Conservation (phyloP, 2,797 vertebrate species). For the Champsocephalus esox region DNA sequence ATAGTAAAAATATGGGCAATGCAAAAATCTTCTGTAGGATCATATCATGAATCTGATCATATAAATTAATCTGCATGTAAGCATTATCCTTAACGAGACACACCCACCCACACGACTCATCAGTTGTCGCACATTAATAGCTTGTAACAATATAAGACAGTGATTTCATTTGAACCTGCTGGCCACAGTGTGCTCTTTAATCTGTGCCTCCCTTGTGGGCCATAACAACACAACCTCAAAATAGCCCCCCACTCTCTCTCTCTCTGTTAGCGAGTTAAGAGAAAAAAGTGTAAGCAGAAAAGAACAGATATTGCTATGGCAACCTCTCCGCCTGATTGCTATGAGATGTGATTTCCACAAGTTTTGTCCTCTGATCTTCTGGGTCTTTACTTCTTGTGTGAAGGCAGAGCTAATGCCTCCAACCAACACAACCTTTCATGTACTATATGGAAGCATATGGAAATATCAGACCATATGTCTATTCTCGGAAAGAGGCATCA, state of each 20-base stretch:
- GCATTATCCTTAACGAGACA: background rate
- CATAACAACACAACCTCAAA: conserved; percentile 74
- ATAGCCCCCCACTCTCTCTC: conserved; percentile 64
- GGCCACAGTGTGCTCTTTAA: conserved; percentile 32
- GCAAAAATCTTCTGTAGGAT: too few species aligned
- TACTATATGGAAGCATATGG: background rate
- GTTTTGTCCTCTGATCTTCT: conserved; percentile 56
- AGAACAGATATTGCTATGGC: conserved; percentile 82
- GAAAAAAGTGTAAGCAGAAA: conserved; percentile 72
- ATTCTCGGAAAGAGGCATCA: background rate
- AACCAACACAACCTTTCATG: background rate
- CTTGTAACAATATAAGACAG: conserved; percentile 4
- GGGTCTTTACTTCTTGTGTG: conserved; percentile 42
- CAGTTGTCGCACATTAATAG: conserved; percentile 10
- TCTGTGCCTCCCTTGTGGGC: conserved; percentile 52
- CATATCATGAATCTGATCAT: background rate
- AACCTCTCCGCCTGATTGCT: conserved; percentile 75
- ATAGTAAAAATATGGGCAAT: background rate
- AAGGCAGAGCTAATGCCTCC: conserved; percentile 30
- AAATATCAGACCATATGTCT: background rate
- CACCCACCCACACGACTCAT: background rate
- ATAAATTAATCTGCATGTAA: background rate
- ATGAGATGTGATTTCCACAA: conserved; percentile 55
- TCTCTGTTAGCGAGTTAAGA: conserved; percentile 70
- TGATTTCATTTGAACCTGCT: conserved; percentile 33